Base-by-base conservation (phyloP, 2,113 vertebrate species). In the Sinocyclocheilus anshuiensis region DNA sequence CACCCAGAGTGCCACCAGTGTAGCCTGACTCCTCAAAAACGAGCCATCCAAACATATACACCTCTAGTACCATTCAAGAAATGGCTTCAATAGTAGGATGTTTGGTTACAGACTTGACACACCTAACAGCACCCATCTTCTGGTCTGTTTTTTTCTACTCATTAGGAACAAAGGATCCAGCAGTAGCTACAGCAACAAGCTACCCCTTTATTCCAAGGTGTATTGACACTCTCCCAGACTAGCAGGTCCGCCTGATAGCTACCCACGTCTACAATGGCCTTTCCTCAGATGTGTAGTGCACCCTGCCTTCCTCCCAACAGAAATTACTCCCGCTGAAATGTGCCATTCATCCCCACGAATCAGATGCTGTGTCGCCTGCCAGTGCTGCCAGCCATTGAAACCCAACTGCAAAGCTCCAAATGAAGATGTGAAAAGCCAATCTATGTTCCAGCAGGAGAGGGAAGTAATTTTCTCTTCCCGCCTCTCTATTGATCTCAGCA, bases 391-490 rank as follows among this genome's bases (percentile, higher is more conserved):
- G 42, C 29, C 50, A 55, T 20, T 86, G 61, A 89, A 88, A 81
- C 80, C 84, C 71, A 84, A 87, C 81, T 84, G 55, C 86, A 65
- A 42, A 77, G 13, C 63, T 75, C 89, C 87, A 90, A 90, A 91
- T 90, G 86, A 89, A 89, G 84, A 92, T 83, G 86, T 86, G 89
- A 89, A 91, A 88, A 91, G 87, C 50, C 81, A 90, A 86, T 89
- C 85, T 86, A 86, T 39, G 26, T 83, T 74, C 65, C 78, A 87
- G 86, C 74, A 67, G 69, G 86, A 87, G 80, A 90, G 65, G 74
- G 50, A 82, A 65, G 84, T 61, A 55, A 61, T 85, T 85, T 82
- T 84, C 83, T 77, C 53, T 65, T 84, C 80, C 77, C 83, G n/a
- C 86, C 86, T 83, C 86, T 82, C 78, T 84, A 74, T 79, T 84